Evolutionary conservation across 2,888 invertebrate genomes (phyloP), one percentile per base, ranked within the genome.

Genomic region (Colletes collaris): DNA sequence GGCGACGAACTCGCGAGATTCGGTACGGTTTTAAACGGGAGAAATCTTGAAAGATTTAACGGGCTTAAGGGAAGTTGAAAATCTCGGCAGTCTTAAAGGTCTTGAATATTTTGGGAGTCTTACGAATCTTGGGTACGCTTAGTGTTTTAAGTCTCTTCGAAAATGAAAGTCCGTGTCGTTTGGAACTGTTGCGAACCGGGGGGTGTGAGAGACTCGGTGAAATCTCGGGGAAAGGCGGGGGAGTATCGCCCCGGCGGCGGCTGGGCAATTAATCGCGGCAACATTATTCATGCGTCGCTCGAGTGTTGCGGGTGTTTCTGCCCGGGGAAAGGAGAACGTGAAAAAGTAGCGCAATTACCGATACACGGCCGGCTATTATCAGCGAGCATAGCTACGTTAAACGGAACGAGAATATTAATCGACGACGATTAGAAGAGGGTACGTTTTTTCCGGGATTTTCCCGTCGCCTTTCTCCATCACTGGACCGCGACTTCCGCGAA

Each of bases 391-490:
- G 78, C 68, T 35, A 40, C 78, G 64, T 60, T 77, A 69, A 78
- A 69, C 78, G 64, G 59, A 55, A 64, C 78, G 78, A 35, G 78
- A 55, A 77, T 78, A 78, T 78, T 78, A 78, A 78, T 77, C 63
- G 68, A 13, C 63, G 10, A 11, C 67, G 59, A 77, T 77, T 68
- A 76, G 49, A n/a, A 37, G 50, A 56, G 56, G n/a, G n/a, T 8
- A 3, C 60, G 37, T 7, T 13, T 44, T 0, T 27, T 16, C 27
- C 19, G 44, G 56, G 46, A 65, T 64, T 75, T 65, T 55, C 27
- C 46, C 56, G 44, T 46, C 44, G 27, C 4, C 49, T 13, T 62
- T n/a, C n/a, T 40, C 49, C 27, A 37, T 13, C 55, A 8, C 44
- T 8, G 44, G 7, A 0, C 10, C 44, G 8, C 8, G 1, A 8